A percentile compares a stretch with the other conserved stretches of the same genome.
These are phyloP conservation scores for Drosophila tani DNA, from an alignment of 1,140 invertebrate genomes.

Conservation along the genomic window DNA sequence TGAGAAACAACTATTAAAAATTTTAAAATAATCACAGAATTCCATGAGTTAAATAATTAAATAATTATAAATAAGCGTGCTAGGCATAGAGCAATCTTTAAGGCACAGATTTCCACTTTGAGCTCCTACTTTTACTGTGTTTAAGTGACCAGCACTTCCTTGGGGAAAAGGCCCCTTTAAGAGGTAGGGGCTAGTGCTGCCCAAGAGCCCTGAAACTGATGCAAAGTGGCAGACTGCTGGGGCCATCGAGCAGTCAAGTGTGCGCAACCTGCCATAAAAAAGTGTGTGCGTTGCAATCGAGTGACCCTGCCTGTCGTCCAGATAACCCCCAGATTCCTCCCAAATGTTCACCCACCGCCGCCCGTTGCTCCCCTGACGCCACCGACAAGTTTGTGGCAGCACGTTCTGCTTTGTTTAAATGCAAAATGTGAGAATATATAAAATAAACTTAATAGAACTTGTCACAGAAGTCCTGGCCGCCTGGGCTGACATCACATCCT, in stretches of 20 bases:
- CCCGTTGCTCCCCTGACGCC: background rate
- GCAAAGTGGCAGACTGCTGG: slow-evolving; percentile 42
- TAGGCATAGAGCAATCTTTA: background rate
- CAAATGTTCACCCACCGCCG: background rate
- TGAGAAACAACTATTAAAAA: too few relatives aligned
- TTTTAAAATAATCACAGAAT: too few relatives aligned
- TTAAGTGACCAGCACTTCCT: slow-evolving; percentile 30
- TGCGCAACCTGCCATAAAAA: slow-evolving; percentile 73
- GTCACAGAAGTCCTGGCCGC: slow-evolving; percentile 68
- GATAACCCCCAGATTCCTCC: background rate
- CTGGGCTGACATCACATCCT: slow-evolving; percentile 25
- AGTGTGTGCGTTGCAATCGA: slow-evolving; percentile 51
- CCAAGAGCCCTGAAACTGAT: slow-evolving; percentile 34
- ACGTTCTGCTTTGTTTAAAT: slow-evolving; percentile 60
- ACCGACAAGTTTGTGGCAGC: slow-evolving; percentile 55
- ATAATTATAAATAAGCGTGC: too few relatives aligned
- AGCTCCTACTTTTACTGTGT: background rate
- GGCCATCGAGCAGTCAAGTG: slow-evolving; percentile 78
- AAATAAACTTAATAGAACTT: slow-evolving; percentile 83
- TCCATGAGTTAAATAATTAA: too few relatives aligned
- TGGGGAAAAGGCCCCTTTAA: background rate
- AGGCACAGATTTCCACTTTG: too few relatives aligned
- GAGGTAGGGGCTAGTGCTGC: background rate
- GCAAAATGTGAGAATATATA: slow-evolving; percentile 65
- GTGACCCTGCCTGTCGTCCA: slow-evolving; percentile 20